Percentiles rank a stretch among this genome's conserved stretches.
phyloP scores from a whole-genome alignment of 1,140 invertebrate genomes.

The Battus philenor region DNA sequence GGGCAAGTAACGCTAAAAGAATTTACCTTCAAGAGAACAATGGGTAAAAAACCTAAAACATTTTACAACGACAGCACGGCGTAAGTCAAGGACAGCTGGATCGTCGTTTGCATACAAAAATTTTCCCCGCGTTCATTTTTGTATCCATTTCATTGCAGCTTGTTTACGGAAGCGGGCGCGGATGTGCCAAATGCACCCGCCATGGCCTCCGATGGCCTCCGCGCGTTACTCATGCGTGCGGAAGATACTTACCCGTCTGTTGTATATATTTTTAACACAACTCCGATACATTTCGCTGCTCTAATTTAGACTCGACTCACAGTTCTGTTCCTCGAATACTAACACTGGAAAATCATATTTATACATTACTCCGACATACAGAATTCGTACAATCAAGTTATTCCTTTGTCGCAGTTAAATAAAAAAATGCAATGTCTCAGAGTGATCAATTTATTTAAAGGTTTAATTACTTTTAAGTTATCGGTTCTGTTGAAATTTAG shows the following conservation, averaged over 20 bases:
- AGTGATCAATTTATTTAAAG: too few relatives aligned
- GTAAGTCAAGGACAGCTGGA: neutral
- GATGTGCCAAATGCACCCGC: conserved; percentile 4
- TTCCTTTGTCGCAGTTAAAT: too few relatives aligned
- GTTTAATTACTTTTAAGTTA: too few relatives aligned
- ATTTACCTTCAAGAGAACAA: neutral
- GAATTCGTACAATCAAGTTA: too few relatives aligned
- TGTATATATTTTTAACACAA: neutral
- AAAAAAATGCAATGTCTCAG: too few relatives aligned
- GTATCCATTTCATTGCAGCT: neutral
- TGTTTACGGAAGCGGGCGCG: conserved; percentile 10
- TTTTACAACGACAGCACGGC: neutral
- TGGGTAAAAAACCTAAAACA: neutral
- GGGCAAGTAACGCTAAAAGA: too few relatives aligned
- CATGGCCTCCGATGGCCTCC: conserved; percentile 5
- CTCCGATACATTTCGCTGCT: neutral
- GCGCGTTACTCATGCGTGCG: conserved; percentile 3
- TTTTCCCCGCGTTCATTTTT: neutral
- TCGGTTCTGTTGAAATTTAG: too few relatives aligned
- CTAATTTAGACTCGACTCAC: neutral
- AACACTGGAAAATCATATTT: too few relatives aligned
- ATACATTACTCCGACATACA: too few relatives aligned
- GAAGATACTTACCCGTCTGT: conserved; percentile 1
- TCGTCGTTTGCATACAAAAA: conserved; percentile 4
- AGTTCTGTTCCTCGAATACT: too few relatives aligned